Conservation (phyloP, 1,140 invertebrate species). For the Acromyrmex heyeri region DNA sequence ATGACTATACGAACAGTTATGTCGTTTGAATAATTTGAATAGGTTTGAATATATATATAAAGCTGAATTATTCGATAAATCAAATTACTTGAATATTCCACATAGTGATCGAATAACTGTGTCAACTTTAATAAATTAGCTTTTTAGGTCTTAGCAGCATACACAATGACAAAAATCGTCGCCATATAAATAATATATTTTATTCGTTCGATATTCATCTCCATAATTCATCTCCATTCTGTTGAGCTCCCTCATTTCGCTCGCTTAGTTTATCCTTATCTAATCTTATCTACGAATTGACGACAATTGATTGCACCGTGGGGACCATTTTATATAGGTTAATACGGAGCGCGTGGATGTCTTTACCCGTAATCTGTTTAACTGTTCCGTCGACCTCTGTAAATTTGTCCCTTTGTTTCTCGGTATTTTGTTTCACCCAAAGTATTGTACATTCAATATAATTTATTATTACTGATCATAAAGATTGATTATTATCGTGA, state of each 20-base stretch:
- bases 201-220: not conserved
- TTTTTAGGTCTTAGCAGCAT: not conserved
- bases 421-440: not conserved
- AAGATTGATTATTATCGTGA: not conserved
- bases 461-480: not conserved
- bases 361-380: conserved; percentile 45
- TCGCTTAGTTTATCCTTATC: conserved; percentile 19
- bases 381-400: not conserved
- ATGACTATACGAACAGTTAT: not conserved
- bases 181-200: not conserved
- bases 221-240: not conserved
- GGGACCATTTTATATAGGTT: conserved; percentile 49
- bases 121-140: not conserved
- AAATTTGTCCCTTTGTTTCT: conserved; percentile 27
- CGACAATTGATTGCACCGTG: conserved; percentile 38
- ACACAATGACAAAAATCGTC: not conserved
- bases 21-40: not conserved
- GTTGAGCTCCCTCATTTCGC: not conserved
- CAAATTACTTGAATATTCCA: not conserved
- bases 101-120: not conserved
- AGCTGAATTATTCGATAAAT: not conserved
- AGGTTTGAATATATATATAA: not conserved
- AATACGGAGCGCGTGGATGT: conserved; percentile 32
- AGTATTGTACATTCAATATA: not conserved
- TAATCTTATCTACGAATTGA: conserved; percentile 47